Evolutionary conservation across 2,888 invertebrate genomes (phyloP), one percentile per base, ranked within the genome.

Genomic region (Embidobia sp.): DNA sequence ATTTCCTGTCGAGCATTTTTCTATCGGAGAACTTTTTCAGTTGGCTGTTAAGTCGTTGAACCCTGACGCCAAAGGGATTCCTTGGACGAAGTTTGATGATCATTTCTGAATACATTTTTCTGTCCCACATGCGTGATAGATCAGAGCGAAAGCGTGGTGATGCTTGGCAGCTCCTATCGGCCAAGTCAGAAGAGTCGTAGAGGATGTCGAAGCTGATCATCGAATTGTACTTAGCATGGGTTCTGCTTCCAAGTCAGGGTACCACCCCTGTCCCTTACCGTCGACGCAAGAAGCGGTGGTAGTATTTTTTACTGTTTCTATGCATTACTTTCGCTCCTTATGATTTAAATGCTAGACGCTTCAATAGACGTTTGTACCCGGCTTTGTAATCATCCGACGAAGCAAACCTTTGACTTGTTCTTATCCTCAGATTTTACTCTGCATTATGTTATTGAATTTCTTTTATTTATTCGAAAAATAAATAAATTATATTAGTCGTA

Each of bases 281-380:
- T 77, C 86, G 85, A 70, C 86, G 82, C 80, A 87, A 84, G 77
- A 86, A 86, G 84, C 87, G 87, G 87, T 87, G 86, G 86, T 85
- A 81, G 79, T 81, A 83, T 78, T 59, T 73, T 72, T 74, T 66
- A 78, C 61, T 66, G 53, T 74, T 74, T 66, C 16, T 67, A 37
- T 73, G 11, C 13, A 22, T 46, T 55, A 29, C 15, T 69, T 51
- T 55, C 73, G 26, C 27, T 51, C 10, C 49, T 18, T 66, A 44
- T 22, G 26, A 26, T 42, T 74, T 76, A 79, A 66, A 29, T 10
- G 77, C 76, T 78, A 78, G 78, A 35, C 11, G 79, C 77, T 79
- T 79, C 16, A 42, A 15, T 22, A 19, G 16, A 33, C 16, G 29
- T 57, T 67, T 29, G 5, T 29, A 8, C n/a, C 29, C 29, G n/a